These are phyloP conservation scores for Forbesichthys papilliferus DNA, from an alignment of 2,113 vertebrate genomes.

Conservation along the genomic window DNA sequence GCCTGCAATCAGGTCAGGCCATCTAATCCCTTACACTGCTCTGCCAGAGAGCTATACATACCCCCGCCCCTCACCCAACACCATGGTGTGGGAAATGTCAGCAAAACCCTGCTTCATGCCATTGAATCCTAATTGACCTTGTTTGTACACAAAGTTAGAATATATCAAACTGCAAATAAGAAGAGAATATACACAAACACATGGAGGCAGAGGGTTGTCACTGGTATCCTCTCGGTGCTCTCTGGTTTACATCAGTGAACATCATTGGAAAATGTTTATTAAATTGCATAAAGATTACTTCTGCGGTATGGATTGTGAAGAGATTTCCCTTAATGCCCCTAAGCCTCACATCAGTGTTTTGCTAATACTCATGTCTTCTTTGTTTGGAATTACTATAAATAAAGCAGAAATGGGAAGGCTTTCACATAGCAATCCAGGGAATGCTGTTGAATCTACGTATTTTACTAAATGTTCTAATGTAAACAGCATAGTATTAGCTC, in stretches of 20 bases:
- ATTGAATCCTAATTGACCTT: background rate
- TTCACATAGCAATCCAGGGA: too few species aligned
- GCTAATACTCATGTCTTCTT: background rate
- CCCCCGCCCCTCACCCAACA: background rate
- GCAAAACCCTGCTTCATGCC: constrained; percentile 10
- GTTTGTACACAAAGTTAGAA: background rate
- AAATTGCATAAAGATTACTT: constrained; percentile 5
- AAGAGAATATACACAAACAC: too few species aligned
- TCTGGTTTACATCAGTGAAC: too few species aligned
- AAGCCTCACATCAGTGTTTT: background rate
- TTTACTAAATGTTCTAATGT: too few species aligned
- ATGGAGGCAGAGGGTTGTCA: background rate
- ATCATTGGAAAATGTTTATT: constrained; percentile 14
- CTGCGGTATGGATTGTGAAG: constrained; percentile 13
- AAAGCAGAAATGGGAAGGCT: too few species aligned
- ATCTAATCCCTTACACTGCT: constrained; percentile 45
- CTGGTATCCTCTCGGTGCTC: background rate
- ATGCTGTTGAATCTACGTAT: too few species aligned
- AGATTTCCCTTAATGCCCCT: background rate
- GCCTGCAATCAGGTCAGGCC: constrained; percentile 68
- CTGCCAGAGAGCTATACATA: background rate
- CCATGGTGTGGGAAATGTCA: background rate
- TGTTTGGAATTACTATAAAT: too few species aligned
- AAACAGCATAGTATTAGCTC: too few species aligned
- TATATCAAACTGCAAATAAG: too few species aligned